These are phyloP conservation scores for Lytechinus variegatus DNA, from an alignment of 35 echinoderm and acorn worm genomes.

Conservation along the genomic window DNA sequence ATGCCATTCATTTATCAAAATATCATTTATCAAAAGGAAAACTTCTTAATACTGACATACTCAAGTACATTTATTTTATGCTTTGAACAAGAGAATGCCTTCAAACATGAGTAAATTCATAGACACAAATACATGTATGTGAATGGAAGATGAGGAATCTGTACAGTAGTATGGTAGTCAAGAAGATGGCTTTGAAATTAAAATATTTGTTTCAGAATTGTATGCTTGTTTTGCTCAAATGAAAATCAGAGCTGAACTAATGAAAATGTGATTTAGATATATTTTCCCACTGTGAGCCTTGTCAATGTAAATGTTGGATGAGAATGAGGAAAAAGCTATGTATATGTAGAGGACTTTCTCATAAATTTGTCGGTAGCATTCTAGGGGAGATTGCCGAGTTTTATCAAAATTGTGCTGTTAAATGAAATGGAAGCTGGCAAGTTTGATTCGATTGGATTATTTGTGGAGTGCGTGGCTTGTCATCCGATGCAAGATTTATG, in stretches of 20 bases:
- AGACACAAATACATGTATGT: background rate
- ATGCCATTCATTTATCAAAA: too few relatives aligned
- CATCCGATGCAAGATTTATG: background rate
- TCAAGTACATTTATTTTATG: background rate
- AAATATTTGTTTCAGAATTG: background rate
- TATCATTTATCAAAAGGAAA: too few relatives aligned
- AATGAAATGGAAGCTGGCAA: slow-evolving; percentile 14
- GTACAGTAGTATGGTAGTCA: background rate
- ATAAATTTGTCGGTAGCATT: background rate
- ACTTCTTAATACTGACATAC: too few relatives aligned
- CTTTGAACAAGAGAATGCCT: background rate
- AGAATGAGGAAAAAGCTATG: background rate
- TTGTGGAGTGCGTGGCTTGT: background rate
- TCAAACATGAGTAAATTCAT: background rate
- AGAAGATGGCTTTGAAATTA: background rate
- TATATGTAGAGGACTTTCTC: background rate
- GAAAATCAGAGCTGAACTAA: background rate
- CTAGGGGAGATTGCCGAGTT: background rate
- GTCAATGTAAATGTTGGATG: background rate
- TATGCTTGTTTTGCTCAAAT: background rate
- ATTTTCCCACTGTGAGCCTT: background rate
- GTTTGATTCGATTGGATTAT: slow-evolving; percentile 19
- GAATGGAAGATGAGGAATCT: background rate
- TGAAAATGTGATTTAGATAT: background rate
- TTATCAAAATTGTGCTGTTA: background rate